Evolutionary conservation across 1,140 invertebrate species (phyloP).

Genomic region (Solen grandis): DNA sequence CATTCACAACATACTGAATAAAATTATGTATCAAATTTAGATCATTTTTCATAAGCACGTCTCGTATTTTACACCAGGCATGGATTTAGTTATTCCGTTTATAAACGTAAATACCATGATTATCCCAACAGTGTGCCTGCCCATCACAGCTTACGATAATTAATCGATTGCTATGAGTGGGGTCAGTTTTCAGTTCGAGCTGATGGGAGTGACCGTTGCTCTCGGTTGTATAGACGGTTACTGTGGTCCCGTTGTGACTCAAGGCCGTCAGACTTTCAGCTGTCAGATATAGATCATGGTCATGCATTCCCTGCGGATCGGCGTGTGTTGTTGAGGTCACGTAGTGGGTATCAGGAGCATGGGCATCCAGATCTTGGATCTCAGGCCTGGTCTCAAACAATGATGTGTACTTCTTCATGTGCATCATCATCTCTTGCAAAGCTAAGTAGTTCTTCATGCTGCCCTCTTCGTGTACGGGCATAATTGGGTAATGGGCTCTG

Average conservation of each 20-base stretch:
- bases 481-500: constrained; percentile 69
- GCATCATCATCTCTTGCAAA: constrained; percentile 67
- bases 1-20: too few relatives aligned
- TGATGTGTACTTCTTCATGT: constrained; percentile 49
- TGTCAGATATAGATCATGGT: constrained; percentile 51
- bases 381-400: constrained; percentile 33
- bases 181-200: neutral
- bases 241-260: neutral
- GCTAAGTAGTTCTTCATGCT: constrained; percentile 70
- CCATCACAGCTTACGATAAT: neutral
- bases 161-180: neutral
- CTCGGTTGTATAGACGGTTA: constrained; percentile 34
- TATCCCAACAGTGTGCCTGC: neutral
- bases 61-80: too few relatives aligned
- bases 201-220: constrained; percentile 54
- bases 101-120: too few relatives aligned
- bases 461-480: constrained; percentile 69
- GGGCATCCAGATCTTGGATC: constrained; percentile 1
- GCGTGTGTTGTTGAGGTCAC: constrained; percentile 1
- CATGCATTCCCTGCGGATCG: constrained; percentile 37
- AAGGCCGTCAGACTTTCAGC: constrained; percentile 25
- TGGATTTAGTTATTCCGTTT: too few relatives aligned
- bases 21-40: too few relatives aligned
- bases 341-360: neutral
- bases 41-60: too few relatives aligned